Conservation (phyloP, 2,797 vertebrate species). For the Ispidina lecontei region DNA sequence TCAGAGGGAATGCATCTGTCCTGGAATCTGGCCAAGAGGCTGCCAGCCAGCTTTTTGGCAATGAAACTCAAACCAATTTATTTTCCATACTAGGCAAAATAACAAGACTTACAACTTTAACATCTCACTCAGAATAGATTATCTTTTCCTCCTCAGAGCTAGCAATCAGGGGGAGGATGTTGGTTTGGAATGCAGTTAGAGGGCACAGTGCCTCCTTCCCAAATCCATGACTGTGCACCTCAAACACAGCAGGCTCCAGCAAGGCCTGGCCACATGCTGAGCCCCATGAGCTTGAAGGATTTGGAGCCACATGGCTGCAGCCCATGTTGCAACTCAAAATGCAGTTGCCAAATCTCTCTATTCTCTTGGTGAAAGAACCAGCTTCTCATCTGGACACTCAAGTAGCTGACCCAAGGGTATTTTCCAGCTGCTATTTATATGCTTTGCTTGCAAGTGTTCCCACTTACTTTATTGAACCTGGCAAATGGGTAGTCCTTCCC, state of each 20-base stretch:
- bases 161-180: not conserved
- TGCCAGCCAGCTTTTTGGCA: slow-evolving; percentile 24
- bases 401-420: not conserved
- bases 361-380: not conserved
- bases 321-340: not conserved
- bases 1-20: slow-evolving; percentile 15
- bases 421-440: slow-evolving; percentile 7
- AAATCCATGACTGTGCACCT: not conserved
- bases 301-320: not conserved
- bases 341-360: not conserved
- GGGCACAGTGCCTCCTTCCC: not conserved
- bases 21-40: slow-evolving; percentile 43
- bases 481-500: slow-evolving; percentile 98
- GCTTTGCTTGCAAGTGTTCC: not conserved
- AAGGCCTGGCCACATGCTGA: not conserved
- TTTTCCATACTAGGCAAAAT: slow-evolving; percentile 32
- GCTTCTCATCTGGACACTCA: not conserved
- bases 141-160: not conserved
- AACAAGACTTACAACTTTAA: slow-evolving; percentile 15
- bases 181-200: not conserved
- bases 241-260: not conserved
- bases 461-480: slow-evolving; percentile 94
- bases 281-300: not conserved
- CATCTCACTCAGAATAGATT: not conserved
- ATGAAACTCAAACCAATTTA: not conserved